phyloP scores from a whole-genome alignment of 2,888 invertebrate species.

The Spatulosminthurus flaviceps region DNA sequence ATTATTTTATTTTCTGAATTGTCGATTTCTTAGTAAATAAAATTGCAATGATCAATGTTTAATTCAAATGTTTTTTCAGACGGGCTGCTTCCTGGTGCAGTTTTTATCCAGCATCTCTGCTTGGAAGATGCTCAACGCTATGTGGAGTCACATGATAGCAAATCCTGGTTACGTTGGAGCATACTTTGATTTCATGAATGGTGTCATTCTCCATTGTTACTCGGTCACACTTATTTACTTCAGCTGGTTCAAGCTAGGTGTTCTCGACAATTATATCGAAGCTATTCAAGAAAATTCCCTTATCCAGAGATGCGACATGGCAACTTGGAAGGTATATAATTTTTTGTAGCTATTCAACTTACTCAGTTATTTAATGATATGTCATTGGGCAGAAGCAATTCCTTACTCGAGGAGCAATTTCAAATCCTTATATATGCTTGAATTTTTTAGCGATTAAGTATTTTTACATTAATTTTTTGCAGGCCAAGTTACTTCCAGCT shows the following conservation, averaged over 20 bases:
- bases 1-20: neutral
- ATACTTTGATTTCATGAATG: slow-evolving; percentile 41
- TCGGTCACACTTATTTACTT: slow-evolving; percentile 16
- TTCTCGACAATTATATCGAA: neutral
- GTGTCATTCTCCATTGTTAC: slow-evolving; percentile 21
- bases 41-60: neutral
- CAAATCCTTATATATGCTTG: neutral
- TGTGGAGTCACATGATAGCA: slow-evolving; percentile 2
- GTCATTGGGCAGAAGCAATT: no score
- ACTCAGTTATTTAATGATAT: no score
- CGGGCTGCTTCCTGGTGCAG: neutral
- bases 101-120: slow-evolving; percentile 23
- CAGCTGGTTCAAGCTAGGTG: neutral
- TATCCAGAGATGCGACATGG: neutral
- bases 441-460: neutral
- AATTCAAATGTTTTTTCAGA: neutral
- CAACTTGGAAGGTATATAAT: slow-evolving; percentile 15
- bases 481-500: slow-evolving; percentile 14
- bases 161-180: slow-evolving; percentile 32
- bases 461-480: neutral
- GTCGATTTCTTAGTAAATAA: neutral
- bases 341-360: no score
- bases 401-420: no score
- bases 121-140: slow-evolving; percentile 15
- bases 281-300: slow-evolving; percentile 13